phyloP scores from a whole-genome alignment of 2,797 vertebrate genomes.

The Amblyopsis hoosieri region DNA sequence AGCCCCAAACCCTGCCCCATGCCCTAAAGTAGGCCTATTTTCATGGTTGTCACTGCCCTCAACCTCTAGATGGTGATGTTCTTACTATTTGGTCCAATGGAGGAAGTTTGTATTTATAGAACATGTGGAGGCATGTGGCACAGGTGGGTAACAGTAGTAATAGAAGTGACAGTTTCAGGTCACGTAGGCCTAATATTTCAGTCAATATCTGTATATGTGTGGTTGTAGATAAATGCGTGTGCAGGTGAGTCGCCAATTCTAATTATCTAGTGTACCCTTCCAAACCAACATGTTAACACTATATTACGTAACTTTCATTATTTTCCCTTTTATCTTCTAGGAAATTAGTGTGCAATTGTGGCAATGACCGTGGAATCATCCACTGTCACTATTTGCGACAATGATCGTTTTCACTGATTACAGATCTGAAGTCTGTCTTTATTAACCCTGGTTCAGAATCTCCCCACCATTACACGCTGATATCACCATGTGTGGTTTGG shows the following conservation, averaged over 20 bases:
- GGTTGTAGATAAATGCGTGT: not conserved
- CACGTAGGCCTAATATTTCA: conserved; percentile 22
- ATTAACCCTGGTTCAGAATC: conserved; percentile 35
- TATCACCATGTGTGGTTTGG: conserved; percentile 74
- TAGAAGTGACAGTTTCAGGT: conserved; percentile 31
- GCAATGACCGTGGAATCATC: too few species aligned
- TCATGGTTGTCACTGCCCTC: too few species aligned
- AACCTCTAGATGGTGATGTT: too few species aligned
- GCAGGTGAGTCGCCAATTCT: too few species aligned
- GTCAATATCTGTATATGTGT: conserved; percentile 4
- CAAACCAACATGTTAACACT: too few species aligned
- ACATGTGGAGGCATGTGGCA: conserved; percentile 45
- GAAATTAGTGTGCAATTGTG: too few species aligned
- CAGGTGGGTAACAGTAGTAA: conserved; percentile 41
- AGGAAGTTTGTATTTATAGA: conserved; percentile 1
- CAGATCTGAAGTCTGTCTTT: conserved; percentile 44
- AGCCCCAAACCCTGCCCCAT: too few species aligned
- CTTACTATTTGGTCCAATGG: conserved; percentile 24
- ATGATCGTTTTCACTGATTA: conserved; percentile 44
- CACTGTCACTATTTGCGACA: too few species aligned
- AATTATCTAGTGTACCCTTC: too few species aligned
- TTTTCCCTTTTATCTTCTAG: too few species aligned
- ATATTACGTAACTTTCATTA: too few species aligned
- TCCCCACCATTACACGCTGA: conserved; percentile 58
- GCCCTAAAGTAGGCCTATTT: too few species aligned